phyloP scores from a whole-genome alignment of 2,888 invertebrate genomes.

The Silvanus unidentatus region DNA sequence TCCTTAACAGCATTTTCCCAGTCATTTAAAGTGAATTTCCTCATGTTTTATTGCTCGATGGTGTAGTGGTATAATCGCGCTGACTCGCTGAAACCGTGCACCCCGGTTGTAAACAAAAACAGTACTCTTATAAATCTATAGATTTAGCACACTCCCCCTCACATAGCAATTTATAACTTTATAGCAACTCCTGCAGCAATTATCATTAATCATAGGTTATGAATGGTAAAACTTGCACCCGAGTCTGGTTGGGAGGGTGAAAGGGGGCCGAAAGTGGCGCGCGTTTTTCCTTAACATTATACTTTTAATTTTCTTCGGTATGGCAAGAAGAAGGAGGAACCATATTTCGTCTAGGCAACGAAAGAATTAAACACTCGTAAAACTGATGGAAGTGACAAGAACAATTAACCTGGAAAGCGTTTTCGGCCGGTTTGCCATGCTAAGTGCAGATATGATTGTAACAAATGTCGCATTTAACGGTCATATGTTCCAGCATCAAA shows the following conservation, averaged over 20 bases:
- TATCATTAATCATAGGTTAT: constrained; percentile 46
- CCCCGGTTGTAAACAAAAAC: constrained; percentile 37
- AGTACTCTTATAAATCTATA: constrained; percentile 34
- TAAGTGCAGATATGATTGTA: too few species aligned
- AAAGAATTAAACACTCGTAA: constrained; percentile 21
- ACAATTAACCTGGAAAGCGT: constrained; percentile 34
- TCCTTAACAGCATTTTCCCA: constrained; percentile 24
- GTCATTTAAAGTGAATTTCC: constrained; percentile 28
- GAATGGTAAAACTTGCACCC: constrained; percentile 44
- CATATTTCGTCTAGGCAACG: neutral
- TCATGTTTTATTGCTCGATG: constrained; percentile 16
- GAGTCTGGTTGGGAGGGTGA: constrained; percentile 33
- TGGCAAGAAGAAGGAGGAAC: neutral
- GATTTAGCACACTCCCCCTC: constrained; percentile 30
- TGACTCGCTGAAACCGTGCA: constrained; percentile 32
- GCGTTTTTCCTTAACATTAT: constrained; percentile 15
- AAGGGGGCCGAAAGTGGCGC: neutral
- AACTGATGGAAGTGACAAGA: constrained; percentile 28
- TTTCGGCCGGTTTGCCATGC: constrained; percentile 23
- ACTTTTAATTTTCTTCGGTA: constrained; percentile 39
- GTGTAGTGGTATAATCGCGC: constrained; percentile 18
- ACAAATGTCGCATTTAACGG: too few species aligned
- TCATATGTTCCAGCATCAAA: too few species aligned
- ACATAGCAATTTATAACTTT: constrained; percentile 40
- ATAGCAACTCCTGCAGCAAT: constrained; percentile 39